phyloP scores from a whole-genome alignment of 2,113 vertebrate genomes.

The Perca schrenkii region DNA sequence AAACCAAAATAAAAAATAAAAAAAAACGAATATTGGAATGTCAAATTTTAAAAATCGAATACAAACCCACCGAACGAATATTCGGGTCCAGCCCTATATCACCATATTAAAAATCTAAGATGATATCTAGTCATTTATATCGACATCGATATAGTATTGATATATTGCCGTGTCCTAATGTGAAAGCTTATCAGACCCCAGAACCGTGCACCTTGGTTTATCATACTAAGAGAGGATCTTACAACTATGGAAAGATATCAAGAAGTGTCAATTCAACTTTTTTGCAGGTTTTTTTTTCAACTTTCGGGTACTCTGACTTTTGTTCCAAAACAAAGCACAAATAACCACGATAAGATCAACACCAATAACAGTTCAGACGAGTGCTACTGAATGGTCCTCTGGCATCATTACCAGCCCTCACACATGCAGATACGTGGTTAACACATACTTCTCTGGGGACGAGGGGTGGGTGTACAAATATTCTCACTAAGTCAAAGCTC shows the following conservation, averaged over 20 bases:
- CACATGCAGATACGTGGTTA: slow-evolving; percentile 1
- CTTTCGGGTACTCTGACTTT: neutral
- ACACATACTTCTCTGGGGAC: neutral
- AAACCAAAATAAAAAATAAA: too few relatives aligned
- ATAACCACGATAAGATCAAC: neutral
- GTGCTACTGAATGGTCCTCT: neutral
- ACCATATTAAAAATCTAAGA: too few relatives aligned
- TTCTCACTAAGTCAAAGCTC: neutral
- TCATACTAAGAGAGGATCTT: neutral
- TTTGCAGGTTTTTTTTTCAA: neutral
- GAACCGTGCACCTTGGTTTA: neutral
- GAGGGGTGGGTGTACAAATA: neutral
- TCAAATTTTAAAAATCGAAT: too few relatives aligned
- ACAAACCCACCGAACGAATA: too few relatives aligned
- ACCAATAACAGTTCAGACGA: neutral
- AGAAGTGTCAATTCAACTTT: neutral
- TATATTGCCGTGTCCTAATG: too few relatives aligned
- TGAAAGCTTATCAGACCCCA: neutral
- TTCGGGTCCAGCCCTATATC: too few relatives aligned
- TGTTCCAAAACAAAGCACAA: neutral
- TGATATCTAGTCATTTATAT: too few relatives aligned
- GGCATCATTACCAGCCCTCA: neutral
- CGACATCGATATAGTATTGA: too few relatives aligned
- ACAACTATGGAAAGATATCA: neutral
- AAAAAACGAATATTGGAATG: too few relatives aligned